Evolutionary conservation across 2,113 vertebrate genomes (phyloP).

Genomic region (Myotis davidii): DNA sequence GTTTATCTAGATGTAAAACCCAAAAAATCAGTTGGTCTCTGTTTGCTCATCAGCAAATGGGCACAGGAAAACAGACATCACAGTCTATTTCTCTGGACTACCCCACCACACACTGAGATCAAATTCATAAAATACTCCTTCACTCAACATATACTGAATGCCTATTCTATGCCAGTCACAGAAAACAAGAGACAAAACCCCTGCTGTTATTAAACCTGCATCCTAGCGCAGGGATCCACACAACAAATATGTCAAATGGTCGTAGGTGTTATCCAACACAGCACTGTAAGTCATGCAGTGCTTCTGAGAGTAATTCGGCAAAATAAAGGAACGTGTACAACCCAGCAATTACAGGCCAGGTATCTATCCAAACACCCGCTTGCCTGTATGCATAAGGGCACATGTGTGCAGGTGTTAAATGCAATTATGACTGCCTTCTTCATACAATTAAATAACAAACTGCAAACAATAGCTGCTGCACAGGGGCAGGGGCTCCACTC

Average conservation of each 20-base stretch:
- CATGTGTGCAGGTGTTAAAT: not conserved
- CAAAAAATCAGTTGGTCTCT: not conserved
- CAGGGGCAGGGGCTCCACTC: not conserved
- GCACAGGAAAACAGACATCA: not conserved
- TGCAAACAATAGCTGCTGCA: not conserved
- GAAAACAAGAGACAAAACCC: not conserved
- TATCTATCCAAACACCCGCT: not conserved
- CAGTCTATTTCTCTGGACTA: not conserved
- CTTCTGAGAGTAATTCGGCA: not conserved
- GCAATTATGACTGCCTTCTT: not conserved
- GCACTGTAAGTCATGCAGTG: not conserved
- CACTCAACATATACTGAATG: not conserved
- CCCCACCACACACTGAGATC: not conserved
- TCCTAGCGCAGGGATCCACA: not conserved
- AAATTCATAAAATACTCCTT: not conserved
- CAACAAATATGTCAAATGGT: not conserved
- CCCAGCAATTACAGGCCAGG: not conserved
- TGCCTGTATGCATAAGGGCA: not conserved
- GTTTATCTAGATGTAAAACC: not conserved
- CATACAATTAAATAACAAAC: not conserved
- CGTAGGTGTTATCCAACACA: not conserved
- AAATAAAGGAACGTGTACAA: not conserved
- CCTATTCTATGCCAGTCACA: constrained; percentile 31
- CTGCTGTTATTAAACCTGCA: not conserved
- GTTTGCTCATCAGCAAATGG: not conserved